phyloP scores from a whole-genome alignment of 2,888 invertebrate genomes.

The Clepsis dumicolana region DNA sequence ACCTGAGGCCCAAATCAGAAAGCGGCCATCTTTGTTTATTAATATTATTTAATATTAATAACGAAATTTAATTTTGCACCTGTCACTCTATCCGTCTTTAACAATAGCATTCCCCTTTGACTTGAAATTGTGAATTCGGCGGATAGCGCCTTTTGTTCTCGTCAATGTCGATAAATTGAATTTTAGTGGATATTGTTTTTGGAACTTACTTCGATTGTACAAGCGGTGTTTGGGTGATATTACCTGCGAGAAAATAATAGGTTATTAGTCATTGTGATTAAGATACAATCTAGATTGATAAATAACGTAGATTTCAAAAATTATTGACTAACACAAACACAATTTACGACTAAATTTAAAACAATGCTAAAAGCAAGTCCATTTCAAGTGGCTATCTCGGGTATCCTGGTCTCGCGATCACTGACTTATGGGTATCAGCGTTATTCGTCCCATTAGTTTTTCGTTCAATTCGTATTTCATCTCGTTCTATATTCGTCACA shows the following conservation, averaged over 20 bases:
- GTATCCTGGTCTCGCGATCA: no score
- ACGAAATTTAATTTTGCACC: slow-evolving; percentile 72
- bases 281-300: not conserved
- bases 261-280: slow-evolving; percentile 10
- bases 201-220: not conserved
- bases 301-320: not conserved
- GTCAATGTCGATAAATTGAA: slow-evolving; percentile 26
- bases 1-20: slow-evolving; percentile 27
- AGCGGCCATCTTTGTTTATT: slow-evolving; percentile 43
- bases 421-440: no score
- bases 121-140: slow-evolving; percentile 39
- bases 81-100: slow-evolving; percentile 66
- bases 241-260: slow-evolving; percentile 33
- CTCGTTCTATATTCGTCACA: no score
- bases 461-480: no score
- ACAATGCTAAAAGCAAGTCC: no score
- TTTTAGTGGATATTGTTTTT: slow-evolving; percentile 26
- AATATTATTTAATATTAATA: slow-evolving; percentile 59
- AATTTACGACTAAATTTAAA: no score
- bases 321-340: no score
- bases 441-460: no score
- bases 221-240: slow-evolving; percentile 6
- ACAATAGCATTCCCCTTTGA: slow-evolving; percentile 49
- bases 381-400: no score
- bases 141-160: slow-evolving; percentile 27